These are phyloP conservation scores for Leptobrachium ailaonicum DNA, from an alignment of 2,113 vertebrate species.

Conservation along the genomic window DNA sequence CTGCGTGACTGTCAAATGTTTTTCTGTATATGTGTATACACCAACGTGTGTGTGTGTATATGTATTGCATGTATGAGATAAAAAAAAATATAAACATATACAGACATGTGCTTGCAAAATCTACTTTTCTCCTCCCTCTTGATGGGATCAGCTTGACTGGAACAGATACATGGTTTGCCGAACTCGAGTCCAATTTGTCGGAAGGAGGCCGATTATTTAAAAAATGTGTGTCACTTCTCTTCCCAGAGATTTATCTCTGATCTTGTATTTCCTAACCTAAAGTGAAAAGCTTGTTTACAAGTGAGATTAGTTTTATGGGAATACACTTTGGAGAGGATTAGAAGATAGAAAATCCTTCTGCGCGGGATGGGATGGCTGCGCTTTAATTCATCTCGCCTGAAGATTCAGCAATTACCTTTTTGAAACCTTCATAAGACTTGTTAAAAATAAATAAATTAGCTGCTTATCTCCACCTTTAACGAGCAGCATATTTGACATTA, in stretches of 20 bases:
- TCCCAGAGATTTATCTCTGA: conserved; percentile 60
- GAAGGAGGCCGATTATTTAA: conserved; percentile 60
- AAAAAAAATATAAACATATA: no score
- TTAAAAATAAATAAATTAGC: conserved; percentile 27
- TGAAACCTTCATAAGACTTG: conserved; percentile 16
- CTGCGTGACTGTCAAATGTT: conserved; percentile 53
- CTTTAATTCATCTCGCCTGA: conserved; percentile 40
- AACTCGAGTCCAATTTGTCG: conserved; percentile 56
- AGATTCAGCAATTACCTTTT: conserved; percentile 42
- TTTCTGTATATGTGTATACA: conserved; percentile 36
- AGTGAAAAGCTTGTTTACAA: conserved; percentile 52
- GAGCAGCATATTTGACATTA: background rate
- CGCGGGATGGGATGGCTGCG: conserved; percentile 16
- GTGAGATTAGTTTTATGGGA: conserved; percentile 55
- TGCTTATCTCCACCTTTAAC: conserved; percentile 6
- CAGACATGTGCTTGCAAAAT: background rate
- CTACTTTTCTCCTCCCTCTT: conserved; percentile 38
- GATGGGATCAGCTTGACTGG: conserved; percentile 53
- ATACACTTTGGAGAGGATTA: conserved; percentile 44
- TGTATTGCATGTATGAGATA: no score
- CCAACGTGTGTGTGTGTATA: no score
- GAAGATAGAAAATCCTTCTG: conserved; percentile 39
- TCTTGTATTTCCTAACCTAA: conserved; percentile 53
- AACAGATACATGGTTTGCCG: conserved; percentile 51
- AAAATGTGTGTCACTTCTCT: conserved; percentile 57